phyloP scores from a whole-genome alignment of 2,797 vertebrate genomes.

The Helicolenus hilgendorfi region DNA sequence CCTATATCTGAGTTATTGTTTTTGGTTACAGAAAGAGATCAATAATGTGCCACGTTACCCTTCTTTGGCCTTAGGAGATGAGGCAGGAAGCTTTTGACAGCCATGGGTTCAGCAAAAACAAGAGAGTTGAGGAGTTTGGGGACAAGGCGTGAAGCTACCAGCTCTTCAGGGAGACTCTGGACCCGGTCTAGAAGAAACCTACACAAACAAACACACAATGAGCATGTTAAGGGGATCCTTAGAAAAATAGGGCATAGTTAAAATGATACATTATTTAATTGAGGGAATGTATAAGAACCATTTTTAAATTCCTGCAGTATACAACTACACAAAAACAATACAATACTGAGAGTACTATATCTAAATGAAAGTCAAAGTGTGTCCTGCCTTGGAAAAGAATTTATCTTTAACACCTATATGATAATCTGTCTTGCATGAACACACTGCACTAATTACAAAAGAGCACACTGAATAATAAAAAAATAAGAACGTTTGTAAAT shows the following conservation, averaged over 20 bases:
- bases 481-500: not conserved
- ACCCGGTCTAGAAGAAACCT: slow-evolving; percentile 97
- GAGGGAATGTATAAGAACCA: not conserved
- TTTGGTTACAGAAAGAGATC: not conserved
- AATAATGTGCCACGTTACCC: slow-evolving; percentile 84
- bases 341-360: not conserved
- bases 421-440: not conserved
- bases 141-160: slow-evolving; percentile 94
- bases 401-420: not conserved
- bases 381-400: not conserved
- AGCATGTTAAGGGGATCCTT: not conserved
- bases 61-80: slow-evolving; percentile 96
- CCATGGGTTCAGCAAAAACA: slow-evolving; percentile 97
- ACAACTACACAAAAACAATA: not conserved
- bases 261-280: not conserved
- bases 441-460: not conserved
- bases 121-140: slow-evolving; percentile 96
- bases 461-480: not conserved
- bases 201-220: slow-evolving; percentile 37
- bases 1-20: not conserved
- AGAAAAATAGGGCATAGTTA: not conserved
- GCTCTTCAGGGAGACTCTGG: slow-evolving; percentile 94
- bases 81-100: slow-evolving; percentile 98
- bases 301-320: not conserved
- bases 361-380: not conserved